A percentile compares a stretch with the other conserved stretches of the same genome.
Evolutionary conservation across 1,140 invertebrate species (phyloP).

Genomic region (Pissodes strobi): DNA sequence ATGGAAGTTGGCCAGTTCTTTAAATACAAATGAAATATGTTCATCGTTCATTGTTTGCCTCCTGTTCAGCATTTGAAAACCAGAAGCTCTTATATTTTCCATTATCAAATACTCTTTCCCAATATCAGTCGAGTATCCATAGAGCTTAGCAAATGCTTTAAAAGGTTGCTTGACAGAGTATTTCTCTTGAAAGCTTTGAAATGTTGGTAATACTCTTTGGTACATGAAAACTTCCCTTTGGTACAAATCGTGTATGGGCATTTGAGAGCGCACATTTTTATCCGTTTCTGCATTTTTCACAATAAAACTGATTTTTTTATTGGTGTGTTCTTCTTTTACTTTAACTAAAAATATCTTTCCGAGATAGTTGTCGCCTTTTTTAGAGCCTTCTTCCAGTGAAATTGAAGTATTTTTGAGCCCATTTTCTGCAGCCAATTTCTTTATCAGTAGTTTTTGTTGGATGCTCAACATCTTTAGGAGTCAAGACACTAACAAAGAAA

Average conservation of each 20-base stretch:
- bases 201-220: constrained; percentile 7
- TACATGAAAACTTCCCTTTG: constrained; percentile 9
- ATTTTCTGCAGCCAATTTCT: no score
- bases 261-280: neutral
- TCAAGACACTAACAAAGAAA: no score
- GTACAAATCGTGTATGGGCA: neutral
- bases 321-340: neutral
- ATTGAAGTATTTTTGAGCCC: no score
- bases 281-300: constrained; percentile 5
- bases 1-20: constrained; percentile 20
- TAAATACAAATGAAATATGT: neutral
- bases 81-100: constrained; percentile 14
- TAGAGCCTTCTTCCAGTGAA: neutral
- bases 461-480: no score
- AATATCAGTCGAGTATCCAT: neutral
- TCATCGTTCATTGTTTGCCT: constrained; percentile 1
- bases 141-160: neutral
- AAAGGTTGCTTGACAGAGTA: neutral
- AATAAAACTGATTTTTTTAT: neutral
- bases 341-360: neutral
- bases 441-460: no score
- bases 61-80: constrained; percentile 4
- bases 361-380: constrained; percentile 22
- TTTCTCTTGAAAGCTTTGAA: constrained; percentile 2
- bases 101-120: constrained; percentile 20